These are phyloP conservation scores for Protodeltote pygarga DNA, from an alignment of 2,888 invertebrate genomes.

Conservation along the genomic window DNA sequence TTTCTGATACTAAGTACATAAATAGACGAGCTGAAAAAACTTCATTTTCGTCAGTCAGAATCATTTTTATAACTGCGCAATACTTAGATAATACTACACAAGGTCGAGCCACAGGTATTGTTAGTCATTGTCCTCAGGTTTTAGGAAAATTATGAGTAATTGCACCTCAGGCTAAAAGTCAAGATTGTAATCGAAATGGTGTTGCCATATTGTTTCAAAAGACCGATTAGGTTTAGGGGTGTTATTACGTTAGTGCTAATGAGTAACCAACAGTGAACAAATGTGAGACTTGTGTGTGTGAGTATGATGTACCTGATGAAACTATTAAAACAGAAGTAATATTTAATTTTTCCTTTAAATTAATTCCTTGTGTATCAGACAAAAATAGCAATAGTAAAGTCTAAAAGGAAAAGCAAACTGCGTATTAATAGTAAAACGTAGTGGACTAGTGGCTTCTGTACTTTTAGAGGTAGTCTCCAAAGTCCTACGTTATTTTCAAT, in stretches of 20 bases:
- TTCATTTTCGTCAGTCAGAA: slow-evolving; percentile 31
- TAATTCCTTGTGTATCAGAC: slow-evolving; percentile 1
- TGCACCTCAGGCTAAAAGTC: slow-evolving; percentile 26
- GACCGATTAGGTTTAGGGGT: not conserved
- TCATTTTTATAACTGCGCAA: slow-evolving; percentile 47
- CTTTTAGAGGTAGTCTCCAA: no score
- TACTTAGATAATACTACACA: slow-evolving; percentile 49
- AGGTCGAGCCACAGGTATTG: slow-evolving; percentile 37
- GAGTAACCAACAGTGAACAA: no score
- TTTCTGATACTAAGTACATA: slow-evolving; percentile 27
- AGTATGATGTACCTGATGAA: no score
- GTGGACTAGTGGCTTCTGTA: slow-evolving; percentile 2
- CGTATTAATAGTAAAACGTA: slow-evolving; percentile 31
- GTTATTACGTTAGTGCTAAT: no score
- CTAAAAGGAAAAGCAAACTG: slow-evolving; percentile 12
- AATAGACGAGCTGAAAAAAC: slow-evolving; percentile 35
- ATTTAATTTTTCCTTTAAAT: no score
- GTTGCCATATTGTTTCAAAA: slow-evolving; percentile 14
- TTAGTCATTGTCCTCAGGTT: slow-evolving; percentile 31
- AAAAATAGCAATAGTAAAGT: slow-evolving; percentile 9
- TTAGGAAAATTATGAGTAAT: slow-evolving; percentile 39
- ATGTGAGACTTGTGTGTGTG: no score
- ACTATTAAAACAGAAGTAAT: no score
- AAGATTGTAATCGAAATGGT: slow-evolving; percentile 21
- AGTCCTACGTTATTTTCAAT: slow-evolving; percentile 2